These are phyloP conservation scores for Pleuronectes platessa DNA, from an alignment of 2,113 vertebrate genomes.

Conservation along the genomic window DNA sequence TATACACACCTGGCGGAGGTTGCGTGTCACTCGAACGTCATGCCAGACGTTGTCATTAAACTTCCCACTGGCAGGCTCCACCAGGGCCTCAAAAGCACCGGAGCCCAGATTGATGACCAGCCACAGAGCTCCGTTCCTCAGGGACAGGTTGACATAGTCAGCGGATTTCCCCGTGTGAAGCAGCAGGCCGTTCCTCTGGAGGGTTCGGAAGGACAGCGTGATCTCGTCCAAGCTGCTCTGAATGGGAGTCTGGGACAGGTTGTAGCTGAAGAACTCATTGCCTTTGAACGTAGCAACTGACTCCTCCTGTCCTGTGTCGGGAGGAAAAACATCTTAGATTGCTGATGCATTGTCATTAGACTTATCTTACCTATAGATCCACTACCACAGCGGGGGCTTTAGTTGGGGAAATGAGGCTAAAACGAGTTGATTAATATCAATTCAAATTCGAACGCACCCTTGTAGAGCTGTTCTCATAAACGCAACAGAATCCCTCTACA, in stretches of 20 bases:
- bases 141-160: constrained; percentile 95
- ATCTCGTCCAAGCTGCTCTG: constrained; percentile 98
- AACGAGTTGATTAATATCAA: neutral
- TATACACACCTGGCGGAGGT: constrained; percentile 91
- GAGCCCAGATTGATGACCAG: constrained; percentile 97
- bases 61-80: constrained; percentile 92
- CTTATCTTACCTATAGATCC: neutral
- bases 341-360: neutral
- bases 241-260: constrained; percentile 94
- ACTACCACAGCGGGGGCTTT: neutral
- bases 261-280: constrained; percentile 97
- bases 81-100: constrained; percentile 94
- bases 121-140: constrained; percentile 93
- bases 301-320: constrained; percentile 88
- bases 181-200: constrained; percentile 93
- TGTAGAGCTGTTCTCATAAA: constrained; percentile 4
- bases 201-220: constrained; percentile 92
- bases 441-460: neutral
- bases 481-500: constrained; percentile 1
- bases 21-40: constrained; percentile 91
- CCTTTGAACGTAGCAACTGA: constrained; percentile 95
- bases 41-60: constrained; percentile 96
- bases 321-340: constrained; percentile 52
- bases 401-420: constrained; percentile 1
- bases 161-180: constrained; percentile 94